Percentiles rank a stretch among this genome's conserved stretches.
These are phyloP conservation scores for Ploceus nigricollis DNA, from an alignment of 2,113 vertebrate genomes.

Conservation along the genomic window DNA sequence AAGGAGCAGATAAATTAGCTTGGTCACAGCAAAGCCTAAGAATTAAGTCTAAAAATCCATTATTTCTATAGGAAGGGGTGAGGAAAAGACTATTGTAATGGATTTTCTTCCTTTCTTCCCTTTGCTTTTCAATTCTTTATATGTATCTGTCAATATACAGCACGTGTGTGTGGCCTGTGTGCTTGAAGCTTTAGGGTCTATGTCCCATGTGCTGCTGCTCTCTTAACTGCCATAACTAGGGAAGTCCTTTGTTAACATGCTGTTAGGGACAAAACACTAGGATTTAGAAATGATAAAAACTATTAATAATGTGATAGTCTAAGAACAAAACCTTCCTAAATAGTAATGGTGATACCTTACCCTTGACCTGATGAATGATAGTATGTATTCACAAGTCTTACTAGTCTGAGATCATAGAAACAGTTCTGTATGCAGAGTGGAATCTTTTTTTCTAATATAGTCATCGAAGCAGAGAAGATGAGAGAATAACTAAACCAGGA, in stretches of 20 bases:
- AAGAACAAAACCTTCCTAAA: neutral
- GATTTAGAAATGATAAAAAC: neutral
- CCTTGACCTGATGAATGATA: neutral
- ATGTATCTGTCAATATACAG: neutral
- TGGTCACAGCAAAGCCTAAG: neutral
- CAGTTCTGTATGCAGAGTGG: neutral
- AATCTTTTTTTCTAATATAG: slow-evolving; percentile 63
- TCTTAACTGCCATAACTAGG: rapidly evolving
- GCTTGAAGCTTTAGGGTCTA: neutral
- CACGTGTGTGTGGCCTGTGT: rapidly evolving
- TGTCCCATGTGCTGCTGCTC: neutral
- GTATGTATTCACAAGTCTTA: neutral
- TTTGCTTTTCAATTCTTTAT: neutral
- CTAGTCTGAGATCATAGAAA: neutral
- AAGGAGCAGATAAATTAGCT: neutral
- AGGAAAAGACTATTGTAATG: neutral
- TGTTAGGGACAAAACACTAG: neutral
- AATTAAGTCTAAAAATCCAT: neutral
- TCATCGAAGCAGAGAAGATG: slow-evolving; percentile 92
- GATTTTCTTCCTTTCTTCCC: neutral
- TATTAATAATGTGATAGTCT: neutral
- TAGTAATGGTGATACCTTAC: neutral
- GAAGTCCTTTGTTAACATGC: neutral
- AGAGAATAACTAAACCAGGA: slow-evolving; percentile 84
- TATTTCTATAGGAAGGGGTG: neutral